phyloP scores from a whole-genome alignment of 2,797 vertebrate species.

The Lepus townsendii region DNA sequence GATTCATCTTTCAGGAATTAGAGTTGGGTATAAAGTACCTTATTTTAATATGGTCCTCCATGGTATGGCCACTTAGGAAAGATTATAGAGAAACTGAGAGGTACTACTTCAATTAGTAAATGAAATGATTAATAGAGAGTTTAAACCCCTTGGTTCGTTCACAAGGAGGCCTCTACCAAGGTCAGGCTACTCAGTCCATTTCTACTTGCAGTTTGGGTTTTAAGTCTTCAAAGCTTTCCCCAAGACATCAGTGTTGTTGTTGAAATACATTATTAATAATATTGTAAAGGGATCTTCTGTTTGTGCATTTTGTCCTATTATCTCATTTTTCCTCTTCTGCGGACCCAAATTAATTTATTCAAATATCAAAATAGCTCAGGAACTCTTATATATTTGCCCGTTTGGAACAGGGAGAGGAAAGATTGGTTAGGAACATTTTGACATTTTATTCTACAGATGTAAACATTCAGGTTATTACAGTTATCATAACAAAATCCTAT shows the following conservation, averaged over 20 bases:
- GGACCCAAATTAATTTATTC: background rate
- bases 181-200: background rate
- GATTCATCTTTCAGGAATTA: background rate
- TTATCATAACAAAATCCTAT: background rate
- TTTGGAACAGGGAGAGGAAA: background rate
- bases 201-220: background rate
- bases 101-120: background rate
- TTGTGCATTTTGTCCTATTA: background rate
- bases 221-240: background rate
- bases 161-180: background rate
- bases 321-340: background rate
- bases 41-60: background rate
- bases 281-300: background rate
- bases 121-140: background rate
- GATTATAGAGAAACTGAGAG: background rate
- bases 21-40: background rate
- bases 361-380: constrained; percentile 2
- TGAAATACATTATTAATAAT: too few species aligned
- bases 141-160: background rate
- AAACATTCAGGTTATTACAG: background rate
- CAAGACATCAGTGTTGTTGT: background rate
- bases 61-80: background rate
- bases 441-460: background rate
- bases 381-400: background rate
- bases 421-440: background rate